Base-by-base conservation (phyloP, 2,797 vertebrate genomes). In the Gymnodraco acuticeps region DNA sequence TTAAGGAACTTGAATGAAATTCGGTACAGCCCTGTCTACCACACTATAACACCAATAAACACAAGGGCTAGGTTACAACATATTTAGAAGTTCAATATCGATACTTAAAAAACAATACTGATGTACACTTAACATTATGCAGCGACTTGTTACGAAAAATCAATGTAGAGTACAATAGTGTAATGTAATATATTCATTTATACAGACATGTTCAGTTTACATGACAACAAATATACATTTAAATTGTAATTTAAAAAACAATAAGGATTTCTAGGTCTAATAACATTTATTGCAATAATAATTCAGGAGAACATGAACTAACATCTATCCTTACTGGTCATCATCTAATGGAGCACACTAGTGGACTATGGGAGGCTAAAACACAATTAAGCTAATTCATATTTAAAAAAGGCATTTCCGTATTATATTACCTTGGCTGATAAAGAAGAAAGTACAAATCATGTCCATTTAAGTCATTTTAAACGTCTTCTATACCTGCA, bases 401-500 rank as follows among this genome's bases (percentile, higher is more conserved):
- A 70, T 8, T 33, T 56, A 48, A 73, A 27, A 27, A 74, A 12
- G 1, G 20, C 10, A 53, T 45, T 48, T 15, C 33, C n/a, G 60
- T 42, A 16, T 53, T 38, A 61, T 70, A 66, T 93, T 93, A 94
- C 92, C 92, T 94, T 80, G 38, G 41, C 6, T 14, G 61, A 70
- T 38, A 75, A 70, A 67, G 85, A 77, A 62, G 85, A 77, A 16
- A 77, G 78, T 41, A 82, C 54, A 79, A 84, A 74, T 75, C 58
- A 74, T 68, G 56, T 85, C 56, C 86, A 38, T 64, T 78, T 79
- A 84, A 79, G 85, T 83, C 63, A 85, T 80, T 86, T 85, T 85
- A 84, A 90, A 83, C 17, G 65, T 64, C 79, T 54, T 64, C 85
- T 93, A 94, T 9, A 93, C 90, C 91, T 94, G 92, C 60, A 89